Evolutionary conservation across 2,888 invertebrate species (phyloP).

Genomic region (Heliconius cydno): DNA sequence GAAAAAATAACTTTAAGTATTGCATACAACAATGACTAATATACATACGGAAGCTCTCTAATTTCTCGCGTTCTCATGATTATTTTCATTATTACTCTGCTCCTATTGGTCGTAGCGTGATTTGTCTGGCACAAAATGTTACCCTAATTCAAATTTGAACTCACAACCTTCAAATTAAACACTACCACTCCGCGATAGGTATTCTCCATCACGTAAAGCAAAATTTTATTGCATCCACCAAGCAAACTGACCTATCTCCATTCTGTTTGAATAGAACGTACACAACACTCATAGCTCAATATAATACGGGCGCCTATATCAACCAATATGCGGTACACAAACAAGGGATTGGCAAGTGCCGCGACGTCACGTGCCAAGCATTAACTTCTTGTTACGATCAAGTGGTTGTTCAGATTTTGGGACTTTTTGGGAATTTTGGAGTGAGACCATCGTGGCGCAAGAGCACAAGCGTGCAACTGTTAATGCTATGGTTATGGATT

Average conservation of each 20-base stretch:
- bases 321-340: slow-evolving; percentile 48
- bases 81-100: too few species aligned
- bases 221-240: slow-evolving; percentile 22
- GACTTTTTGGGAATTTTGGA: neutral
- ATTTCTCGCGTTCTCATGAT: too few species aligned
- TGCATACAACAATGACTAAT: too few species aligned
- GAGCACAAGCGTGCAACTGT: too few species aligned
- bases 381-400: slow-evolving; percentile 48
- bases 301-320: slow-evolving; percentile 41
- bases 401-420: slow-evolving; percentile 24
- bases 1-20: too few species aligned
- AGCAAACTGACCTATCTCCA: slow-evolving; percentile 27
- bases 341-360: slow-evolving; percentile 60
- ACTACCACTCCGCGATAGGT: neutral
- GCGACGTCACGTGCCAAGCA: slow-evolving; percentile 59
- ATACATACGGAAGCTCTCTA: too few species aligned
- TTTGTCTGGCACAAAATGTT: too few species aligned
- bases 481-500: too few species aligned
- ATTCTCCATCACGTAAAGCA: neutral
- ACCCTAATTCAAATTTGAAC: neutral
- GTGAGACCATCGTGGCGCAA: neutral
- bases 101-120: too few species aligned
- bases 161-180: neutral
- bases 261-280: slow-evolving; percentile 18
- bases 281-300: slow-evolving; percentile 24